Evolutionary conservation across 2,113 vertebrate species (phyloP).

Genomic region (Prunella fulvescens): DNA sequence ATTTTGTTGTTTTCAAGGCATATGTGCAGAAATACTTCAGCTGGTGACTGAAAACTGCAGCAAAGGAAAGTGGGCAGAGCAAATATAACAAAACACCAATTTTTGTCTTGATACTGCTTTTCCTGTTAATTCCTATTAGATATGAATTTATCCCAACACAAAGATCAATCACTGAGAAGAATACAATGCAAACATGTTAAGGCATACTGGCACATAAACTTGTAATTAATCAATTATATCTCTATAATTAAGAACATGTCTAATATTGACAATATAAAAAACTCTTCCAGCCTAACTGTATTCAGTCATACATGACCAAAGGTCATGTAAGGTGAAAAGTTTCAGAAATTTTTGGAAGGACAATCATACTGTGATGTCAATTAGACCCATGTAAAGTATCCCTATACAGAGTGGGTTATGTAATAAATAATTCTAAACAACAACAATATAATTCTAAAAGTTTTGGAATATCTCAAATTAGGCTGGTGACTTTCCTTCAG

Average conservation of each 20-base stretch:
- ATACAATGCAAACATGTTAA: not conserved
- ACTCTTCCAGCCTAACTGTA: not conserved
- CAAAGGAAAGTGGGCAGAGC: not conserved
- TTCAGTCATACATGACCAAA: not conserved
- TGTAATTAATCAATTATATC: not conserved
- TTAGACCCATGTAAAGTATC: not conserved
- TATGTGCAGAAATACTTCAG: not conserved
- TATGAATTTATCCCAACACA: not conserved
- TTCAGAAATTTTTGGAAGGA: not conserved
- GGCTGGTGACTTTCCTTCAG: not conserved
- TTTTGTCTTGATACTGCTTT: not conserved
- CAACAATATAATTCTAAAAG: not conserved
- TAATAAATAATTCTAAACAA: not conserved
- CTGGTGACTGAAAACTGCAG: not conserved
- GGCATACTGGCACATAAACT: not conserved
- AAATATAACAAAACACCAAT: not conserved
- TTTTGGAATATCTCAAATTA: not conserved
- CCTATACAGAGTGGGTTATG: not conserved
- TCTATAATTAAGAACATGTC: not conserved
- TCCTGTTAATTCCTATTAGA: not conserved
- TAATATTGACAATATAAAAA: not conserved
- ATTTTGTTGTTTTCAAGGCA: not conserved
- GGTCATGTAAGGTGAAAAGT: not conserved
- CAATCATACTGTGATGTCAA: not conserved
- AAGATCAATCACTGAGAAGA: not conserved